Conservation (phyloP, 2,888 invertebrate species). For the Calameuta pallipes region DNA sequence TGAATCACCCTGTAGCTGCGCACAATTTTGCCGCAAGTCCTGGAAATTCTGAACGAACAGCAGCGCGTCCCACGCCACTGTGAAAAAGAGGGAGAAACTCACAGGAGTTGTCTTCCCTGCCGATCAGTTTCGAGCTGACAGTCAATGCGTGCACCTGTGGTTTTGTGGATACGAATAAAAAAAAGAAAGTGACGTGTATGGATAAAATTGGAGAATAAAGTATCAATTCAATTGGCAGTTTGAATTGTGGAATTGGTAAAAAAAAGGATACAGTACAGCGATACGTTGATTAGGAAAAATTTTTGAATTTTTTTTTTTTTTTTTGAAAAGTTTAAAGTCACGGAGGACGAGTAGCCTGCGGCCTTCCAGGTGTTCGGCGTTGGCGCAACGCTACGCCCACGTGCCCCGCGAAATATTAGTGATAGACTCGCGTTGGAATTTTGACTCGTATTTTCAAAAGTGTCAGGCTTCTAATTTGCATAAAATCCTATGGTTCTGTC, state of each 20-base stretch:
- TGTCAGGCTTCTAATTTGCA: conserved; percentile 10
- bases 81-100: conserved; percentile 16
- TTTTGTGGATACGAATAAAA: background rate
- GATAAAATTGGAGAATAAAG: background rate
- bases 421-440: conserved; percentile 22
- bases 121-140: conserved; percentile 55
- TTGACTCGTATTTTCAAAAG: conserved; percentile 21
- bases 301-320: background rate
- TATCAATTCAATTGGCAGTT: background rate
- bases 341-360: background rate
- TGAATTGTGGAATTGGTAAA: background rate
- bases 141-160: conserved; percentile 34
- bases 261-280: background rate
- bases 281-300: background rate
- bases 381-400: conserved; percentile 31
- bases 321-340: background rate
- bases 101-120: conserved; percentile 36
- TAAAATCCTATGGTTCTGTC: background rate
- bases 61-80: conserved; percentile 22
- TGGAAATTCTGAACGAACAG: conserved; percentile 3
- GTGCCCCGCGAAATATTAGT: conserved; percentile 22
- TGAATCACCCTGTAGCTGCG: background rate
- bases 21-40: background rate
- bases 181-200: background rate
- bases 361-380: conserved; percentile 26